Conservation (phyloP, 2,797 vertebrate species). For the Buceros bicornis region DNA sequence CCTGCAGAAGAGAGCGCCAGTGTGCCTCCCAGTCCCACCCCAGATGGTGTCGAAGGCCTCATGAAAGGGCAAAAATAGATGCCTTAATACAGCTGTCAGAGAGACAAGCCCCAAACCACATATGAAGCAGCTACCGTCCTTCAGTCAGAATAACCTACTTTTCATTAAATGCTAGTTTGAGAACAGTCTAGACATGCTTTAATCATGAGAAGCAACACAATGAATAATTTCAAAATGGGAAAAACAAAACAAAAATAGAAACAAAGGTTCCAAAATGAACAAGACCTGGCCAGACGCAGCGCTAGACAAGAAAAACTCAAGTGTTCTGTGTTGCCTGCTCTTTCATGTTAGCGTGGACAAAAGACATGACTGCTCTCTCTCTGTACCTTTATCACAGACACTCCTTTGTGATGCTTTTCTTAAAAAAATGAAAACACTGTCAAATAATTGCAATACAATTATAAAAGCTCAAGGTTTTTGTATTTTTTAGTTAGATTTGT, state of each 20-base stretch:
- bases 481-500: background rate
- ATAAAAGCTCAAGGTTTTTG: background rate
- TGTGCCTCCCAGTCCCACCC: background rate
- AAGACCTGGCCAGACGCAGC: background rate
- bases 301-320: background rate
- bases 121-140: background rate
- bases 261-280: background rate
- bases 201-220: background rate
- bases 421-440: background rate
- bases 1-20: background rate
- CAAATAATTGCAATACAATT: background rate
- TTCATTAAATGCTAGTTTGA: constrained; percentile 26
- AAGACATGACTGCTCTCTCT: background rate
- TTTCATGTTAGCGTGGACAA: background rate
- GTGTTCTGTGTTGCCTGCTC: background rate
- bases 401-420: background rate
- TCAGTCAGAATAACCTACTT: constrained; percentile 56
- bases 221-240: constrained; percentile 15
- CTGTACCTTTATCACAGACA: background rate
- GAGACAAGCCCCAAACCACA: constrained; percentile 2
- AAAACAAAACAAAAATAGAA: background rate
- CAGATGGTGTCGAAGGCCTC: background rate
- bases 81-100: constrained; percentile 26
- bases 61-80: constrained; percentile 36
- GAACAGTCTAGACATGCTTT: background rate